These are phyloP conservation scores for Heliocidaris erythrogramma DNA, from an alignment of 35 echinoderm and acorn worm species.

Conservation along the genomic window DNA sequence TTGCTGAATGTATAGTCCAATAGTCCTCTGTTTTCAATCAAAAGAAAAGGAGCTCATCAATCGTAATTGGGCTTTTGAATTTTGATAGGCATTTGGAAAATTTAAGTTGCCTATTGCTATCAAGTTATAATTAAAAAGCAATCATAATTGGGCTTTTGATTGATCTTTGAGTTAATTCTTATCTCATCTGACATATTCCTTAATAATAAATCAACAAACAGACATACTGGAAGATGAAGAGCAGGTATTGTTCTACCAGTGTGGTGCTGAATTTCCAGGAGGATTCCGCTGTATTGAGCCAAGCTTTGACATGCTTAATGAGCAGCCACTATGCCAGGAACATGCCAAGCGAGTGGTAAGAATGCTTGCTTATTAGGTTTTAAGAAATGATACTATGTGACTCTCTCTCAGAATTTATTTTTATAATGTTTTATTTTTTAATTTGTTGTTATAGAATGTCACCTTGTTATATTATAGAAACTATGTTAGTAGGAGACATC, in stretches of 20 bases:
- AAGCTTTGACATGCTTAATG: slow-evolving; percentile 92
- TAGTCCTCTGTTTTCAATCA: no score
- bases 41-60: no score
- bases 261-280: slow-evolving; percentile 89
- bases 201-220: slow-evolving; percentile 34
- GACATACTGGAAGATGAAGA: slow-evolving; percentile 94
- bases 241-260: slow-evolving; percentile 93
- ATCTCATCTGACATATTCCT: not conserved
- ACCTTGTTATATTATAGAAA: no score
- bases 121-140: no score
- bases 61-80: no score
- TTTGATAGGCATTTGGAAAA: no score
- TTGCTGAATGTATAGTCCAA: no score
- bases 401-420: not conserved
- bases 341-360: slow-evolving; percentile 94
- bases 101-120: no score
- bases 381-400: not conserved
- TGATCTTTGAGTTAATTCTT: no score
- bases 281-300: slow-evolving; percentile 89
- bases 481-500: no score
- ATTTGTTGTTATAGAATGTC: no score
- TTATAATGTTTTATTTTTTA: not conserved
- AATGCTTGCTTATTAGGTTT: not conserved
- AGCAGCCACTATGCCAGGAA: slow-evolving; percentile 85
- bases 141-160: no score